Conservation (phyloP, 1,140 invertebrate species). For the Andricus grossulariae region DNA sequence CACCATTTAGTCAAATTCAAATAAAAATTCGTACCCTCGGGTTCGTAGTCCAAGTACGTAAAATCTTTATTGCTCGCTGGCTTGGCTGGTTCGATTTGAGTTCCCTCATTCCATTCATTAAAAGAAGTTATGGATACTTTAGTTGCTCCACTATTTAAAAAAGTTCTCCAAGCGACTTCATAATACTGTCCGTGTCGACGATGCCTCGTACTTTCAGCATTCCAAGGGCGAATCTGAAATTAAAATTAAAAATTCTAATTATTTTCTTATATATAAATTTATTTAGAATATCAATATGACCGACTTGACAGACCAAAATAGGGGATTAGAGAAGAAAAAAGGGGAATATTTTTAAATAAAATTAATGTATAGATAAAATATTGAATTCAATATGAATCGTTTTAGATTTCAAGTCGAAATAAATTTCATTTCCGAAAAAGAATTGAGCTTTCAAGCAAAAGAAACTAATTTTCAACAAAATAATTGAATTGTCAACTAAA, state of each 20-base stretch:
- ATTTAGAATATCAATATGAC: background rate
- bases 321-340: too few species aligned
- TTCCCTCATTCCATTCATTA: conserved; percentile 81
- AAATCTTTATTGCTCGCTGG: conserved; percentile 73
- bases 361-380: too few species aligned
- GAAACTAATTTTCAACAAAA: too few species aligned
- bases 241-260: background rate
- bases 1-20: conserved; percentile 79
- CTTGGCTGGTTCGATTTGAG: conserved; percentile 79
- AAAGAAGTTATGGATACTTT: conserved; percentile 79
- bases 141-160: conserved; percentile 73
- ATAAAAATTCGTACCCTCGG: conserved; percentile 78
- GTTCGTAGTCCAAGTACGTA: conserved; percentile 78
- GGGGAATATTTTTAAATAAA: too few species aligned
- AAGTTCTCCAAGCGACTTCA: conserved; percentile 77
- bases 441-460: too few species aligned
- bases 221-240: conserved; percentile 73
- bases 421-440: too few species aligned
- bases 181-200: conserved; percentile 79
- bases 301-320: accelerated
- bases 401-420: too few species aligned
- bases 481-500: too few species aligned
- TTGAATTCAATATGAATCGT: too few species aligned
- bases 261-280: background rate
- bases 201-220: conserved; percentile 76